A percentile compares a stretch with the other conserved stretches of the same genome.
Evolutionary conservation across 2,797 vertebrate species (phyloP).

Genomic region (Protosalanx chinensis): DNA sequence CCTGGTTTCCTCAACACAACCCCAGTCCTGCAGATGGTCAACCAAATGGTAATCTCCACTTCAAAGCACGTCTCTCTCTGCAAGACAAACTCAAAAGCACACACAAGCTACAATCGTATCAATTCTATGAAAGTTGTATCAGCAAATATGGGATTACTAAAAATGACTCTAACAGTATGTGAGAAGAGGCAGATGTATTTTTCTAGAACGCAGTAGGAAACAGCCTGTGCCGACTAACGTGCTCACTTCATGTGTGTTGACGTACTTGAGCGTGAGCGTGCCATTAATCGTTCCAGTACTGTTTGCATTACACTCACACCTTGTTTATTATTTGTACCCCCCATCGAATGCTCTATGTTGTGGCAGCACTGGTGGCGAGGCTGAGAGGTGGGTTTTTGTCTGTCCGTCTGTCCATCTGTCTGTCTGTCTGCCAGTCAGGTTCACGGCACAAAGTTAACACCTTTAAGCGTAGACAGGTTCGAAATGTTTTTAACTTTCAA

Average conservation of each 20-base stretch:
- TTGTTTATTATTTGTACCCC: conserved; percentile 44
- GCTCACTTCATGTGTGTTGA: not conserved
- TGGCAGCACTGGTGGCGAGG: conserved; percentile 68
- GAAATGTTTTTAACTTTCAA: not conserved
- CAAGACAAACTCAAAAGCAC: too few relatives aligned
- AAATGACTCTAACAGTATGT: too few relatives aligned
- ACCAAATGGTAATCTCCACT: too few relatives aligned
- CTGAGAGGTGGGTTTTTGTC: conserved; percentile 70
- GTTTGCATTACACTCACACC: conserved; percentile 29
- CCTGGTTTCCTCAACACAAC: too few relatives aligned
- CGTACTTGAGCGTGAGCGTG: not conserved
- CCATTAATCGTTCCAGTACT: not conserved
- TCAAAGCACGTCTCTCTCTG: too few relatives aligned
- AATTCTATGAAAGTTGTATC: too few relatives aligned
- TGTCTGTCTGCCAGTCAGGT: conserved; percentile 6
- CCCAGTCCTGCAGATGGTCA: too few relatives aligned
- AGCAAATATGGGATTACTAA: too few relatives aligned
- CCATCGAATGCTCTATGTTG: conserved; percentile 46
- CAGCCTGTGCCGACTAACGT: not conserved
- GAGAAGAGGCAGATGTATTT: not conserved
- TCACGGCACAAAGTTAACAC: not conserved
- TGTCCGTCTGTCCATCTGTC: conserved; percentile 7
- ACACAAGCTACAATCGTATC: too few relatives aligned
- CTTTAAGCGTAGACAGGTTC: not conserved
- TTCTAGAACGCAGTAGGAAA: too few relatives aligned